Base-by-base conservation (phyloP, 2,797 vertebrate genomes). In the Myripristis jacobus region DNA sequence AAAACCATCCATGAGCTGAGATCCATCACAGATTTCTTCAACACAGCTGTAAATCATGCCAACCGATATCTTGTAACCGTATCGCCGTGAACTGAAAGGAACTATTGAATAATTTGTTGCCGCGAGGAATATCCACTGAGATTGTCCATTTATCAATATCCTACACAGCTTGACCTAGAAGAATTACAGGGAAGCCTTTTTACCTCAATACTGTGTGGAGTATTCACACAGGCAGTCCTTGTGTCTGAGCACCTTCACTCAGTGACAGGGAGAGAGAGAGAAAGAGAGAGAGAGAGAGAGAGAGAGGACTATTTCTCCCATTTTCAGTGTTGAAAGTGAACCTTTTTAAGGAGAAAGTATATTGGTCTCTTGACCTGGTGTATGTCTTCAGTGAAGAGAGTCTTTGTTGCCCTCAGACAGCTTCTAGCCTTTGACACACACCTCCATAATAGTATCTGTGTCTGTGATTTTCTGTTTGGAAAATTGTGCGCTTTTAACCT, bases 391-490 rank as follows among this genome's bases (percentile, higher is more conserved):
- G 80, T 93, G 87, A 93, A 94, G 90, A 86, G 91, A 89, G 64
- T 74, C 90, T 91, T 90, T 94, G 91, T 92, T 75, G 79, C 83
- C 56, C n/a, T 79, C 81, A 85, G 86, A 89, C 87, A 90, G 87
- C 84, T 80, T 31, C 0, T 21, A 67, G 66, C 81, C 71, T 86
- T 85, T 75, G 74, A 87, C 81, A 70, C 83, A 85, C 89, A 80
- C 83, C 90, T 89, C 74, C 83, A 93, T 88, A 91, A 91, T 83
- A 88, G 87, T 27, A 89, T 89, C 85, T 88, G 83, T 93, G 92
- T 92, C 89, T 87, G 81, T 77, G 84, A 87, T 58, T 91, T 93
- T 92, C 90, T 88, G 82, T 89, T 91, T 81, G 87, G 90, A 87
- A 91, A 92, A 80, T 31, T 73, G 76, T 81, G 83, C 81, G 88